Base-by-base conservation (phyloP, 2,797 vertebrate species). In the Geotrypetes seraphini region DNA sequence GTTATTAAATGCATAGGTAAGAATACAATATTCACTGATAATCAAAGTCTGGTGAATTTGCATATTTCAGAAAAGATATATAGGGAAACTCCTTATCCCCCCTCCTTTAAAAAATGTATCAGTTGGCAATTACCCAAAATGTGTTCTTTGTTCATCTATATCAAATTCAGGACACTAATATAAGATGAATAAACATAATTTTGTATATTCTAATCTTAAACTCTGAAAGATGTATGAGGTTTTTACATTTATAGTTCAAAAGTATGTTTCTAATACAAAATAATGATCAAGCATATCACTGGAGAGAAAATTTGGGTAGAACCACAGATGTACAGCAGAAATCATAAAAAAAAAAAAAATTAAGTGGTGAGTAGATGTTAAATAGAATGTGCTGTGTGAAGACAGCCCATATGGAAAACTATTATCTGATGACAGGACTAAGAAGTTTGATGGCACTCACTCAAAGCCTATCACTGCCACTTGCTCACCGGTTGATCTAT, bases 141-240 rank as follows among this genome's bases (percentile, higher is more conserved):
- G 6, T 2, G 2, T 14, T 28, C 3, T 31, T 10, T 58, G 22
- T 7, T 1, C 0, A 6, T 43, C 33, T 29, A 32, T 40, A 24
- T 13, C 9, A 36, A 20, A 26, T 29, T 23, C 29, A 26, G 7
- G 33, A 11, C 24, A 28, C 21, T 44, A 32, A 47, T 40, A 27
- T 43, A 41, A 39, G 39, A 44, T 18, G 32, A 54, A 34, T 31
- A 49, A 23, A 34, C 39, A 29, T 41, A 19, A 52, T 42, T 37
- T 37, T 16, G 33, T 49, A 33, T 28, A 22, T 36, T 24, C 42
- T 52, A 36, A 36, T 36, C 34, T 52, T 25, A 33, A 43, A 43
- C 14, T 35, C 26, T 2, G n/a, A 28, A 21, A 53, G 37, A 40
- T 29, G 45, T 40, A 43, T 40, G 24, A 36, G 26, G 21, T 13